Evolutionary conservation across 2,797 vertebrate genomes (phyloP).

Genomic region (Schizothorax lantsangensis): DNA sequence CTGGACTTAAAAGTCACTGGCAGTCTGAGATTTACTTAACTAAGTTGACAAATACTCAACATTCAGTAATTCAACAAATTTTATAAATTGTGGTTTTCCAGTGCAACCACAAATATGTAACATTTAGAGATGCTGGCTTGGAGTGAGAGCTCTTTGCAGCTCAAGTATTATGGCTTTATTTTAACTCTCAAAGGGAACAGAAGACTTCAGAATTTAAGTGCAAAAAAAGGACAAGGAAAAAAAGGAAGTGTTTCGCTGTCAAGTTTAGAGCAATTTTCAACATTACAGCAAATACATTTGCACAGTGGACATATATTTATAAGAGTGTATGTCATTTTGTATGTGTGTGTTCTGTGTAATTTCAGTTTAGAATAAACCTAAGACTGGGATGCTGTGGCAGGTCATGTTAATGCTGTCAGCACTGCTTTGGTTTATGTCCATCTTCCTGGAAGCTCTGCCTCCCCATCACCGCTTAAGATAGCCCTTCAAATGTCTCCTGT

Average conservation of each 20-base stretch:
- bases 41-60: constrained; percentile 51
- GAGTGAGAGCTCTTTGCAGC: constrained; percentile 5
- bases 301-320: constrained; percentile 52
- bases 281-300: not conserved
- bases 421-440: constrained; percentile 58
- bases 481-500: constrained; percentile 57
- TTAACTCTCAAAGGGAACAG: constrained; percentile 1
- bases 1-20: constrained; percentile 2
- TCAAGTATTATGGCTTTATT: constrained; percentile 1
- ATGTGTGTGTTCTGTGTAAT: constrained; percentile 17
- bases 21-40: constrained; percentile 38
- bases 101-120: constrained; percentile 80
- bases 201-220: constrained; percentile 11
- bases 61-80: constrained; percentile 71
- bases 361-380: constrained; percentile 34
- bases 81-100: constrained; percentile 82
- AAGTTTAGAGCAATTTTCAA: constrained; percentile 16
- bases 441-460: constrained; percentile 63
- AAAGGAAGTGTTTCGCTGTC: not conserved
- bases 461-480: constrained; percentile 52
- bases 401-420: constrained; percentile 65
- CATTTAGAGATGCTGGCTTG: constrained; percentile 64
- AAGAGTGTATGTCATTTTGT: constrained; percentile 58
- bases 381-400: constrained; percentile 56
- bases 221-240: not conserved